These are phyloP conservation scores for Ceuthmochares aereus DNA, from an alignment of 2,113 vertebrate species.

Conservation along the genomic window DNA sequence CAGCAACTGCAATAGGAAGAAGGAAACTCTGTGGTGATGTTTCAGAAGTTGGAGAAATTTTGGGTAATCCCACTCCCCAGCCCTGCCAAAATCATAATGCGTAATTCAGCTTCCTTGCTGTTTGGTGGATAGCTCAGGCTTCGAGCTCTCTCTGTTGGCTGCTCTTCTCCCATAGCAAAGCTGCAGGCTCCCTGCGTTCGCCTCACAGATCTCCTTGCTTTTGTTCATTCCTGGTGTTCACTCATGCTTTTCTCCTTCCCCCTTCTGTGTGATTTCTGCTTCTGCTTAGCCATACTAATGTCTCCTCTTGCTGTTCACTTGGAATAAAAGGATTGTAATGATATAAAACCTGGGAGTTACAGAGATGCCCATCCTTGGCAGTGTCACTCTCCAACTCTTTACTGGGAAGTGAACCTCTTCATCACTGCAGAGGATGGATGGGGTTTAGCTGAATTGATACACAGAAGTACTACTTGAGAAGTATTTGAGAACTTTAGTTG, in stretches of 20 bases:
- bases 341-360: background rate
- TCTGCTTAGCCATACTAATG: background rate
- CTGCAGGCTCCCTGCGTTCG: fast-evolving
- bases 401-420: background rate
- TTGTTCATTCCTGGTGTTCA: fast-evolving
- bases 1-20: background rate
- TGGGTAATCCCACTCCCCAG: background rate
- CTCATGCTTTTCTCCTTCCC: background rate
- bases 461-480: background rate
- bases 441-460: background rate
- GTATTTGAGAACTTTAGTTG: background rate
- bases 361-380: background rate
- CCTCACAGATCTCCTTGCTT: background rate
- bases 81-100: background rate
- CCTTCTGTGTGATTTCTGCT: background rate
- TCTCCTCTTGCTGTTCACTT: background rate
- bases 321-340: background rate
- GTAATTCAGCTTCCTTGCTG: background rate
- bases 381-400: background rate
- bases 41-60: background rate
- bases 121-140: background rate
- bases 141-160: background rate
- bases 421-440: background rate
- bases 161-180: background rate
- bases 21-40: background rate